Evolutionary conservation across 2,113 vertebrate species (phyloP), one percentile per base, ranked within the genome.

Genomic region (Solea senegalensis): DNA sequence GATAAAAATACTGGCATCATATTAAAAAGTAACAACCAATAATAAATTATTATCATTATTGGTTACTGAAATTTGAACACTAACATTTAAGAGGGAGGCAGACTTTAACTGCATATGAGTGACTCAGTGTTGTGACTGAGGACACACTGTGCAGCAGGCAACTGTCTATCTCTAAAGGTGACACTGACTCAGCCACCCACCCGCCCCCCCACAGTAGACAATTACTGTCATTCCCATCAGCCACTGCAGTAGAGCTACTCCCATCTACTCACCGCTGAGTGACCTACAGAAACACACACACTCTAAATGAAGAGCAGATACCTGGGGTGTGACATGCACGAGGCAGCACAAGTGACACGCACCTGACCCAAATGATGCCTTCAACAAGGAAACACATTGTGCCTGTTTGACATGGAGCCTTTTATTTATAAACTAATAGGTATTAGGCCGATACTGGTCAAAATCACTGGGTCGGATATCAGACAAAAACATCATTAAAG

Each of bases 141-240:
- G 54, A 55, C 67, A 21, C 34, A 48, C 28, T 73, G 73, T 73
- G 73, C 61, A 51, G 48, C 58, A 9, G 68, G 60, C 45, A 59
- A 45, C 48, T 52, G 14, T 51, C 46, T 75, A 8, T 45, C 11
- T 74, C 63, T 78, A 66, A 66, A 83, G 54, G 69, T 45, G 78
- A 75, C 78, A 63, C 74, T 56, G 56, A 72, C 61, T 76, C 54
- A 77, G 61, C 62, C 44, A 51, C 34, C 9, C 21, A 9, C 34
- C 62, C 78, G 26, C 26, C 9, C 21, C 12, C 34, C 62, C 78
- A 34, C 26, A 54, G 53, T 63, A 74, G 66, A 54, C 44, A 8
- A 45, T 57, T 21, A 63, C 52, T 59, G 51, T 27, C 40, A 48
- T 65, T 74, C 41, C 43, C 62, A 71, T 69, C 55, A 58, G 65